phyloP scores from a whole-genome alignment of 1,140 invertebrate genomes.

The Penaeus vannamei region DNA sequence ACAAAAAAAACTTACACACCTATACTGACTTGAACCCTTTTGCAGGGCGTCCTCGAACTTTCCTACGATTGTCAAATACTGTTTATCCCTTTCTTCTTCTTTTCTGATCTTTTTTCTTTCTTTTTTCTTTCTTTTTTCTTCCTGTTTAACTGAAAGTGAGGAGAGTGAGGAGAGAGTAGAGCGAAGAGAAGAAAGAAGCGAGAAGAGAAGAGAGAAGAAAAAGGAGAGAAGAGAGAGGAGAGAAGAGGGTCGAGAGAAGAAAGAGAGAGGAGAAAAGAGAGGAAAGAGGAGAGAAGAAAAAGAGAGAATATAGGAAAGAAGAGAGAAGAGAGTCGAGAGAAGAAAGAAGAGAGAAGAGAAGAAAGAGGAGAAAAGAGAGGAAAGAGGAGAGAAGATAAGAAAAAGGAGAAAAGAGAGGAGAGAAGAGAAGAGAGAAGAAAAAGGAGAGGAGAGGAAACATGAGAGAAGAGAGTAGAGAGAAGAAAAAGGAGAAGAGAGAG shows the following conservation, averaged over 20 bases:
- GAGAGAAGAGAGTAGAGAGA: background rate
- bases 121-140: too few relatives aligned
- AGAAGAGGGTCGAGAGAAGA: too few relatives aligned
- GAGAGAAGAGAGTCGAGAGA: background rate
- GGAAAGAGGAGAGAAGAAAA: conserved; percentile 2
- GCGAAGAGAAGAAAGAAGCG: background rate
- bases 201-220: background rate
- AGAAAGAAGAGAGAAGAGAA: background rate
- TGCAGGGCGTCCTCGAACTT: too few relatives aligned
- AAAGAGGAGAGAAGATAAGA: background rate
- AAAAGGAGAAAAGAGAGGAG: background rate
- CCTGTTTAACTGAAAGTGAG: too few relatives aligned
- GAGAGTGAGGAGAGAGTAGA: background rate
- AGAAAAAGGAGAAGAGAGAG: background rate
- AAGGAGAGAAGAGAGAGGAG: background rate
- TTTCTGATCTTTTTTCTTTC: too few relatives aligned
- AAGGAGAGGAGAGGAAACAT: background rate
- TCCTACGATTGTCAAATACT: too few relatives aligned
- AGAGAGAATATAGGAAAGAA: background rate
- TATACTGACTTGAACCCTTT: too few relatives aligned
- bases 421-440: background rate
- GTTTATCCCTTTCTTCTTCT: too few relatives aligned
- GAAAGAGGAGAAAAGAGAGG: background rate
- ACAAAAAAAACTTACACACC: too few relatives aligned
- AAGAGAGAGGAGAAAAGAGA: conserved; percentile 20